Evolutionary conservation across 2,113 vertebrate species (phyloP).

Genomic region (Lonchura striata): DNA sequence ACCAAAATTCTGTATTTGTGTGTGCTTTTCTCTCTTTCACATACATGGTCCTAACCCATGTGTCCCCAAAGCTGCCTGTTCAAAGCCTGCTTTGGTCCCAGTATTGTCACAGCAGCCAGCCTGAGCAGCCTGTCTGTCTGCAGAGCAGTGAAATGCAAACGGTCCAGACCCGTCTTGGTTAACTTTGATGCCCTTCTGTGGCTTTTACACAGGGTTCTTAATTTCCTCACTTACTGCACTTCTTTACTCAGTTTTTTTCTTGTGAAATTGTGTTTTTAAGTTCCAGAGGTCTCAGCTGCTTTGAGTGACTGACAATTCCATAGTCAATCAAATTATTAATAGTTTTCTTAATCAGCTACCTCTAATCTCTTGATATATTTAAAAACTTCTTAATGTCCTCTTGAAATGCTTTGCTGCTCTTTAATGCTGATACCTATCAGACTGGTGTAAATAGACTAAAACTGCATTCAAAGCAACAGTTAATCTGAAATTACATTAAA

Average conservation of each 20-base stretch:
- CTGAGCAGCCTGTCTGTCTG: neutral
- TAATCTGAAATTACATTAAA: constrained; percentile 20
- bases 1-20: neutral
- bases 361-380: neutral
- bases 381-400: neutral
- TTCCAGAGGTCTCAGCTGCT: neutral
- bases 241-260: neutral
- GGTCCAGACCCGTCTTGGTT: neutral
- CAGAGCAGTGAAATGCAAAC: neutral
- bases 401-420: neutral
- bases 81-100: neutral
- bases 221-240: neutral
- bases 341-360: neutral
- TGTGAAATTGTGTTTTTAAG: neutral
- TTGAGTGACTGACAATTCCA: neutral
- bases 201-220: neutral
- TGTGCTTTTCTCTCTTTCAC: neutral
- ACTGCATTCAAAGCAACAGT: neutral
- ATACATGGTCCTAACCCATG: rapidly evolving
- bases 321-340: neutral
- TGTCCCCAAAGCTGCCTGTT: neutral
- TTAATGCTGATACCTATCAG: neutral
- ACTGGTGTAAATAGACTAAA: neutral
- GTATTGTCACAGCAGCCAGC: neutral
- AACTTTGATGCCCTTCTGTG: neutral